Evolutionary conservation across 2,888 invertebrate species (phyloP), one percentile per base, ranked within the genome.

Genomic region (Ormyrus thymus): DNA sequence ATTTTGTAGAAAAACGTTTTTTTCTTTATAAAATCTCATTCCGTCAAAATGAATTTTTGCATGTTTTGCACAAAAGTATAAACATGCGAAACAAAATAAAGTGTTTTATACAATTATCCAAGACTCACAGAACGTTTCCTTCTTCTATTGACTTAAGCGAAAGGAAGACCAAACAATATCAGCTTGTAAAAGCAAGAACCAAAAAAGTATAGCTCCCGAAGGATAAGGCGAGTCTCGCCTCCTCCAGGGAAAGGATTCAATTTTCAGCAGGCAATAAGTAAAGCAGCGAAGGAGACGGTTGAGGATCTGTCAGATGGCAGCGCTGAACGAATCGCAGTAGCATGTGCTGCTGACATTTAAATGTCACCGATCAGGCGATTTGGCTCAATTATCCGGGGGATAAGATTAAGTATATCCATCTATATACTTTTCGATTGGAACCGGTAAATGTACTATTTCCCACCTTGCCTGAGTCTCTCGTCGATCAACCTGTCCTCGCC

Each of bases 341-440:
- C 78, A 78, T 68, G 78, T 80, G 80, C 71, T 68, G 15, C 55
- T 78, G 80, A 77, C 80, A 66, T 65, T 55, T 62, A 65, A 78
- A 74, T 51, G 80, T 77, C 77, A 64, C 48, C 62, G 13, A 8
- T 15, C 68, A 9, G 11, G 64, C 68, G 69, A 70, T 69, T 69
- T 64, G 48, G 64, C 73, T 77, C 77, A 74, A 77, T 80, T 77
- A 75, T 74, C 74, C 64, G 69, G 61, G 68, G 50, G 68, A 72
- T 78, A 64, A 82, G 83, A 85, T 85, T 83, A 84, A 83, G 83
- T 81, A 82, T 82, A 78, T 80, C 77, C 69, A 69, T 69, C 73
- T 64, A 80, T 81, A 80, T 80, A 81, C 80, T 80, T 78, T 65
- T 7, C 55, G 80, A 84, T 84, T 84, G 82, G 29, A 84, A 84